phyloP scores from a whole-genome alignment of 2,888 invertebrate species.

The Axea sp. region DNA sequence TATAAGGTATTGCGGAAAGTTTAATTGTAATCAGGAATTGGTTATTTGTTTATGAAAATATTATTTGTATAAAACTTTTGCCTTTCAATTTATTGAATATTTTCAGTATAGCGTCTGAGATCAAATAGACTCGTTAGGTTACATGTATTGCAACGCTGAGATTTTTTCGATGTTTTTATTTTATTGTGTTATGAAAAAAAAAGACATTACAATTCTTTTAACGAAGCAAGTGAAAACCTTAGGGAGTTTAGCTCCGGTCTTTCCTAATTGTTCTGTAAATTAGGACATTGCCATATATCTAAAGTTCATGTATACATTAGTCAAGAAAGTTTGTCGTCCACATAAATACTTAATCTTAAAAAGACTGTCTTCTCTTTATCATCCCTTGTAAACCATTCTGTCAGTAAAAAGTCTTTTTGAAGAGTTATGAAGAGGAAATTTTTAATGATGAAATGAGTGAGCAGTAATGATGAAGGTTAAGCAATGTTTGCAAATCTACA shows the following conservation, averaged over 20 bases:
- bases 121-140: too few relatives aligned
- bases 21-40: too few relatives aligned
- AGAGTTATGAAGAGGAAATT: slow-evolving; percentile 35
- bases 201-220: too few relatives aligned
- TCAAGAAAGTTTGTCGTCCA: slow-evolving; percentile 45
- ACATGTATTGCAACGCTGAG: too few relatives aligned
- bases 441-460: slow-evolving; percentile 41
- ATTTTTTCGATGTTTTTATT: too few relatives aligned
- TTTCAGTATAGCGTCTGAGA: too few relatives aligned
- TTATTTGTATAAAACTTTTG: too few relatives aligned
- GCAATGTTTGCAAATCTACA: slow-evolving; percentile 11
- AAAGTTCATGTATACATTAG: slow-evolving; percentile 50
- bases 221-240: too few relatives aligned
- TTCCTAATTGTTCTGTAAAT: slow-evolving; percentile 40
- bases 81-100: too few relatives aligned
- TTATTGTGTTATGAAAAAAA: too few relatives aligned
- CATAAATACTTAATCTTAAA: slow-evolving; percentile 39
- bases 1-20: too few relatives aligned
- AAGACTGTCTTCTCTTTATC: slow-evolving; percentile 46
- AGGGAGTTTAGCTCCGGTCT: slow-evolving; percentile 2
- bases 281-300: slow-evolving; percentile 42
- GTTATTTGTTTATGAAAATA: too few relatives aligned
- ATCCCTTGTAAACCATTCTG: slow-evolving; percentile 43
- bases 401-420: slow-evolving; percentile 36
- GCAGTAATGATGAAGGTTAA: slow-evolving; percentile 36